Evolutionary conservation across 30 jellyfish, hydroid and myxozoan species (phyloP).

Genomic region (Sanderia malayensis): DNA sequence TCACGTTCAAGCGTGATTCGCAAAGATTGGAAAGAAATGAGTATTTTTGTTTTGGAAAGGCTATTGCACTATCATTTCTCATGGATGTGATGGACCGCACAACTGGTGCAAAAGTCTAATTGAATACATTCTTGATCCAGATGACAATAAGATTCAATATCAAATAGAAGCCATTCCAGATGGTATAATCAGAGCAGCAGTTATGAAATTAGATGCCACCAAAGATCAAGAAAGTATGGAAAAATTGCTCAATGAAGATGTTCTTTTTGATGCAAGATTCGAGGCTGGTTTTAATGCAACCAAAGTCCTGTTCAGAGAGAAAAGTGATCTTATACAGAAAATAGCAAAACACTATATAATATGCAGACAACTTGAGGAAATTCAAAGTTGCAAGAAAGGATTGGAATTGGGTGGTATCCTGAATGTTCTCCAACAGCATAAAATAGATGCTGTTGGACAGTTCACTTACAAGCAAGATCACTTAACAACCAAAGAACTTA

Average conservation of each 20-base stretch:
- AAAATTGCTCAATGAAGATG: slow-evolving; percentile 1
- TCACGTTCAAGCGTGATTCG: slow-evolving; percentile 15
- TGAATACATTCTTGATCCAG: slow-evolving; percentile 19
- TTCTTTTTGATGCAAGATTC: slow-evolving; percentile 18
- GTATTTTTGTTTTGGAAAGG: slow-evolving; percentile 9
- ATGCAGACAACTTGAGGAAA: too few species aligned
- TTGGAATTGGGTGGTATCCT: too few species aligned
- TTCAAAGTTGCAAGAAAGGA: too few species aligned
- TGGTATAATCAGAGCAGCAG: slow-evolving; percentile 2
- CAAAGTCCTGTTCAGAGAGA: not conserved
- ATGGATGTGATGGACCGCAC: slow-evolving; percentile 35
- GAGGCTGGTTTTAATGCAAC: slow-evolving; percentile 8
- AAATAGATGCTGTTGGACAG: too few species aligned
- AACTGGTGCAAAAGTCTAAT: slow-evolving; percentile 22
- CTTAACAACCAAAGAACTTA: too few species aligned
- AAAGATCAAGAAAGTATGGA: slow-evolving; percentile 23
- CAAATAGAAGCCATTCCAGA: slow-evolving; percentile 17
- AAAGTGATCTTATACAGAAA: slow-evolving; percentile 7
- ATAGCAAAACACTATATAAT: too few species aligned
- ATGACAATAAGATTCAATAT: slow-evolving; percentile 8
- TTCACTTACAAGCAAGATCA: too few species aligned
- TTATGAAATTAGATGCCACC: slow-evolving; percentile 5
- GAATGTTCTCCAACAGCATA: too few species aligned
- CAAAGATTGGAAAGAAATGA: slow-evolving; percentile 8
- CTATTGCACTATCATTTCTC: slow-evolving; percentile 10